Base-by-base conservation (phyloP, 2,797 vertebrate species). In the Clangula hyemalis region DNA sequence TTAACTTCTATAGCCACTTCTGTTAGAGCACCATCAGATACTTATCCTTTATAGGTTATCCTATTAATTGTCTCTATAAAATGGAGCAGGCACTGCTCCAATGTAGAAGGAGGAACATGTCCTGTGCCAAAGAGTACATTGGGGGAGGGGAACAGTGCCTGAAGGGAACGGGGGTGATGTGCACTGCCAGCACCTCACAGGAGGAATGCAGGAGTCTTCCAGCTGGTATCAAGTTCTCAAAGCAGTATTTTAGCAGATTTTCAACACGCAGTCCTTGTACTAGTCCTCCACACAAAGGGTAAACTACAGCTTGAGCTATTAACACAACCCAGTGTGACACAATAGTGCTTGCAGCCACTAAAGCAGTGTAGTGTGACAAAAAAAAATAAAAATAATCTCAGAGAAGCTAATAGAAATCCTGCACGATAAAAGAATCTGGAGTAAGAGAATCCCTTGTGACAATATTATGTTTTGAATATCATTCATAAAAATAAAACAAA, bases 401-500 rank as follows among this genome's bases (percentile, higher is more conserved):
- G 43, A 71, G 53, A 60, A 43, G 41, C 58, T 92, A 92, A 95
- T 89, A 56, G 91, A 80, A 95, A 96, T 58, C 41, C 77, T 94
- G 41, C 38, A 45, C 62, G 49, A 51, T n/a, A 57, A 65, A 93
- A 90, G 93, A 76, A 94, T 69, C 53, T 65, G 24, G 69, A 85
- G 49, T 54, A 90, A 85, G 91, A 85, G 85, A 96, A 94, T 94
- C 92, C 38, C 36, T 94, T 72, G 28, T 88, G 93, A 91, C 94
- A 95, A 93, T 95, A 97, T 97, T 96, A 49, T 94, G 90, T 94
- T 91, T 92, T 36, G 77, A 93, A 92, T 78, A 81, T 94, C 91
- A 97, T 96, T 97, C 96, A 95, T 92, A 97, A 96, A 97, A 97
- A 89, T 93, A 94, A 97, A 97, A 91, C 92, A 97, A 95, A 97